phyloP scores from a whole-genome alignment of 2,888 invertebrate genomes.

The Euspilapteryx auroguttella region DNA sequence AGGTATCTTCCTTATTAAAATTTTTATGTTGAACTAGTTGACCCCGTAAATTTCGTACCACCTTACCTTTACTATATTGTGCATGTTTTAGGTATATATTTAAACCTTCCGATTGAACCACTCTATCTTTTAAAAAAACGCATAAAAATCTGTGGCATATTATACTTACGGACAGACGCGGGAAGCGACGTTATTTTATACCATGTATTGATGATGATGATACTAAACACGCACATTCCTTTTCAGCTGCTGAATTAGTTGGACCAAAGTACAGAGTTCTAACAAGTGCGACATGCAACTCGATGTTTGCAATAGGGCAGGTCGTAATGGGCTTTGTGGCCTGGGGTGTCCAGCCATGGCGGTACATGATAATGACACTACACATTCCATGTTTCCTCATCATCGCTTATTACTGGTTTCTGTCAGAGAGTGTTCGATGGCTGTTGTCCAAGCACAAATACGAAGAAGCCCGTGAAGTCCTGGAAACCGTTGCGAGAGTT shows the following conservation, averaged over 20 bases:
- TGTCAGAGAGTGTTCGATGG: slow-evolving; percentile 77
- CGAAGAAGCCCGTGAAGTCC: slow-evolving; percentile 63
- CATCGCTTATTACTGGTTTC: slow-evolving; percentile 65
- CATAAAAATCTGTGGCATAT: too few species aligned
- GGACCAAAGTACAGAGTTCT: slow-evolving; percentile 70
- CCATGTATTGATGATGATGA: too few species aligned
- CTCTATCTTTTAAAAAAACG: too few species aligned
- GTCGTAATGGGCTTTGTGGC: slow-evolving; percentile 67
- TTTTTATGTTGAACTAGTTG: too few species aligned
- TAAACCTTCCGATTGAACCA: too few species aligned
- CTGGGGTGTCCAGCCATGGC: slow-evolving; percentile 71
- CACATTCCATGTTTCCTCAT: slow-evolving; percentile 70
- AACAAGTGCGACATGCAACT: slow-evolving; percentile 67
- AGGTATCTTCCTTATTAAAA: too few species aligned
- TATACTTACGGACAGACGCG: too few species aligned
- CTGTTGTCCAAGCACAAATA: slow-evolving; percentile 65
- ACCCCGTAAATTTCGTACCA: too few species aligned
- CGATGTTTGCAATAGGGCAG: slow-evolving; percentile 71
- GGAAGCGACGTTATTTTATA: too few species aligned
- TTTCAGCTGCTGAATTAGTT: slow-evolving; percentile 71
- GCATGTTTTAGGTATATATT: too few species aligned
- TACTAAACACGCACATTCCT: too few species aligned
- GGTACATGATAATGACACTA: slow-evolving; percentile 62
- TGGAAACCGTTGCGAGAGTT: slow-evolving; percentile 62
- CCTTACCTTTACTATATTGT: too few species aligned